A percentile compares a stretch with the other conserved stretches of the same genome.
phyloP scores from a whole-genome alignment of 2,797 vertebrate genomes.

The Craterocephalus amniculus region DNA sequence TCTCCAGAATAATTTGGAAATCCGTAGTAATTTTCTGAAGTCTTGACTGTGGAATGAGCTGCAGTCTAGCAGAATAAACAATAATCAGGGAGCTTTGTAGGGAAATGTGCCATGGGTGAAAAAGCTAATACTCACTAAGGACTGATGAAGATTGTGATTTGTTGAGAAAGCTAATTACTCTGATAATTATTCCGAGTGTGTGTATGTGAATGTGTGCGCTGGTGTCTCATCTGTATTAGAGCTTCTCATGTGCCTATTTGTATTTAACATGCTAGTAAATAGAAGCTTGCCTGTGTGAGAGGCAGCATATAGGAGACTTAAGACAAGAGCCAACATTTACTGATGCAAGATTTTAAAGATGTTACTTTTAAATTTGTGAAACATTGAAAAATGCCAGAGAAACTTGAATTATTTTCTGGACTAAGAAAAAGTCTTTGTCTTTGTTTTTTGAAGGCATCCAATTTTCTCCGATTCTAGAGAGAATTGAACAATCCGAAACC shows the following conservation, averaged over 20 bases:
- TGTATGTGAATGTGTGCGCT: conserved; percentile 29
- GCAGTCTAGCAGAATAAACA: conserved; percentile 58
- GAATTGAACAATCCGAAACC: conserved; percentile 19
- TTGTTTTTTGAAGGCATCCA: background rate
- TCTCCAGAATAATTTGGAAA: conserved; percentile 30
- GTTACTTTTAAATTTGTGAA: background rate
- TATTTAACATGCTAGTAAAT: conserved; percentile 34
- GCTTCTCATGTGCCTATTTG: conserved; percentile 47
- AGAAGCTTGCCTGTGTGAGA: conserved; percentile 4
- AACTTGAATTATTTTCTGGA: background rate
- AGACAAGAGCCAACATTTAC: conserved; percentile 6
- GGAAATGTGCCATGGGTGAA: conserved; percentile 68
- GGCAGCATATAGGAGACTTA: background rate
- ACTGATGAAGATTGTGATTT: conserved; percentile 71
- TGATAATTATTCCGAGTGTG: conserved; percentile 65
- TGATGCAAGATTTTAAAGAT: background rate
- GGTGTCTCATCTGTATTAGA: conserved; percentile 41
- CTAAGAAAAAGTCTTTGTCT: background rate
- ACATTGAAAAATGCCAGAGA: background rate
- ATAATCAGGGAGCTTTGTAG: conserved; percentile 66
- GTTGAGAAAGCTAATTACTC: conserved; percentile 78
- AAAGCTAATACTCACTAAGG: conserved; percentile 67
- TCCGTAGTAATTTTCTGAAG: conserved; percentile 36
- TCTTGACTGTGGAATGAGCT: conserved; percentile 6
- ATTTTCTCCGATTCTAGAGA: background rate